Conservation (phyloP, 2,888 invertebrate genomes). For the Drosophila pseudotakahashii region DNA sequence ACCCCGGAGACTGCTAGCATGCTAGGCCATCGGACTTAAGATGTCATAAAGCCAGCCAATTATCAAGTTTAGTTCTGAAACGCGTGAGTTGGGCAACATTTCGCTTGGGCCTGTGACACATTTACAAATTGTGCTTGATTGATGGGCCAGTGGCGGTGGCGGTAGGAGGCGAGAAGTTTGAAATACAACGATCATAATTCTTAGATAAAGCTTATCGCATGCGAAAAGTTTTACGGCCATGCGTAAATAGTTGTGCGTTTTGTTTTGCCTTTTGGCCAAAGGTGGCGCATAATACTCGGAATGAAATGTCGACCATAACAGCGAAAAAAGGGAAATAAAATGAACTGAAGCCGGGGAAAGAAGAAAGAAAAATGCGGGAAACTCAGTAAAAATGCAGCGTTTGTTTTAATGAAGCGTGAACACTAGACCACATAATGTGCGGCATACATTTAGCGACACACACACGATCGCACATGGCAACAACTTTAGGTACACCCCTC, state of each 20-base stretch:
- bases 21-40: not conserved
- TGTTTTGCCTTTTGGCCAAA: slow-evolving; percentile 48
- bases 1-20: slow-evolving; percentile 3
- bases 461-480: slow-evolving; percentile 42
- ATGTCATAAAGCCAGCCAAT: slow-evolving; percentile 21
- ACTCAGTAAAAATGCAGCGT: slow-evolving; percentile 49
- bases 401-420: slow-evolving; percentile 76
- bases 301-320: slow-evolving; percentile 41
- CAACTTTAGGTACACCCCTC: slow-evolving; percentile 56
- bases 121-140: slow-evolving; percentile 45
- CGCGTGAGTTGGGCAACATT: slow-evolving; percentile 37
- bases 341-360: slow-evolving; percentile 30
- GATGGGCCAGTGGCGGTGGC: slow-evolving; percentile 45
- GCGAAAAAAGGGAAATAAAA: slow-evolving; percentile 27
- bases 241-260: slow-evolving; percentile 64
- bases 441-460: slow-evolving; percentile 66
- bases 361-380: slow-evolving; percentile 49
- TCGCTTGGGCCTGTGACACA: slow-evolving; percentile 25
- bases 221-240: slow-evolving; percentile 51
- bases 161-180: slow-evolving; percentile 24
- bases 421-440: slow-evolving; percentile 78
- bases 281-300: slow-evolving; percentile 52
- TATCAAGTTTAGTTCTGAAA: slow-evolving; percentile 23
- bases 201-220: slow-evolving; percentile 67
- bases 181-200: slow-evolving; percentile 43